Evolutionary conservation across 2,113 vertebrate species (phyloP).

Genomic region (Panthera uncia): DNA sequence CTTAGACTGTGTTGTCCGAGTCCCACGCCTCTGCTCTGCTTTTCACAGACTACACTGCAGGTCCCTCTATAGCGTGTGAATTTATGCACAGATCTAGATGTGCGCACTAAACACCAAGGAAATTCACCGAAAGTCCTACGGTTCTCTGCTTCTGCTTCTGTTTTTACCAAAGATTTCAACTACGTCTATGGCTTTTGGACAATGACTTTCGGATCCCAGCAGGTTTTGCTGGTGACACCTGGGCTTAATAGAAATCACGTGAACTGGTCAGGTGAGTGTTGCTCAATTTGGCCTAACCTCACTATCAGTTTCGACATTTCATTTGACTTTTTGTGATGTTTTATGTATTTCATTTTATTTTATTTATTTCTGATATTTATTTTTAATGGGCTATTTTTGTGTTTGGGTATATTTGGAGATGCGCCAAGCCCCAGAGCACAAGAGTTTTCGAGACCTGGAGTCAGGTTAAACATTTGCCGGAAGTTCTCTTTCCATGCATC

Average conservation of each 20-base stretch:
- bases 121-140: neutral
- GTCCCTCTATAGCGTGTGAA: neutral
- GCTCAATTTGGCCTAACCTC: neutral
- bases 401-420: neutral
- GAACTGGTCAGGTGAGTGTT: neutral
- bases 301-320: neutral
- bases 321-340: neutral
- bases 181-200: neutral
- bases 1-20: neutral
- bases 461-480: neutral
- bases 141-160: neutral
- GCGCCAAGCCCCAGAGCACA: neutral
- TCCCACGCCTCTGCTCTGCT: neutral
- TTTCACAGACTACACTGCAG: accelerated
- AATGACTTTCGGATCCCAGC: neutral
- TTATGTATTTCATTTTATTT: neutral
- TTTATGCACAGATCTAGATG: neutral
- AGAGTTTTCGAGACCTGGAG: neutral
- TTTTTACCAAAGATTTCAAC: neutral
- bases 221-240: neutral
- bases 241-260: neutral
- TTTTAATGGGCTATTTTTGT: neutral
- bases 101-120: neutral
- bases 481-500: neutral
- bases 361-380: neutral